Percentiles rank a stretch among this genome's conserved stretches.
phyloP scores from a whole-genome alignment of 2,797 vertebrate genomes.

The Ambastaia sidthimunki region DNA sequence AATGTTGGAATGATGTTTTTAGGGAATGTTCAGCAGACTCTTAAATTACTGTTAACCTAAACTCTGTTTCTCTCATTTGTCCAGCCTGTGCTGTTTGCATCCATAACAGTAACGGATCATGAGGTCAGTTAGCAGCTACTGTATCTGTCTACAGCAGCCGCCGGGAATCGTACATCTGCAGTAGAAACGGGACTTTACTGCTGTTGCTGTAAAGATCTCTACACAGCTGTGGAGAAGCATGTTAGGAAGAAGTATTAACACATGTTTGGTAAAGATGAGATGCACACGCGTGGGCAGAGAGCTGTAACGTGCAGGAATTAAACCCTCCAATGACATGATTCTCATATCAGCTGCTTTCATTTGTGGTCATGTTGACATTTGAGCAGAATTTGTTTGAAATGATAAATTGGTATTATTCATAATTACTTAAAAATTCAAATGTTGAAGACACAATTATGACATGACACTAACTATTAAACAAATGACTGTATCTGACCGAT shows the following conservation, averaged over 20 bases:
- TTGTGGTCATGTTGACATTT: not conserved
- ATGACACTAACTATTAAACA: not conserved
- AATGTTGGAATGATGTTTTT: conserved; percentile 4
- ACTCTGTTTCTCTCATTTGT: not conserved
- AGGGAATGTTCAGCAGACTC: not conserved
- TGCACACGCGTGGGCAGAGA: not conserved
- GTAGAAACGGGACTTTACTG: conserved; percentile 17
- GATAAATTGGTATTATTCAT: not conserved
- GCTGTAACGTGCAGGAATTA: not conserved
- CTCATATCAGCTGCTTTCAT: not conserved
- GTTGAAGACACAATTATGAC: not conserved
- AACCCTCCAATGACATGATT: not conserved
- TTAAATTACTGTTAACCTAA: not conserved
- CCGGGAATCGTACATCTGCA: not conserved
- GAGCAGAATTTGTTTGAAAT: too few species aligned
- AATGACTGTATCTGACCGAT: not conserved
- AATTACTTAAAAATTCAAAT: not conserved
- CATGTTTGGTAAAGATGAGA: conserved; percentile 1
- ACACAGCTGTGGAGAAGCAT: not conserved
- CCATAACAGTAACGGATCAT: not conserved
- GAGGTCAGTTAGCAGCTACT: conserved; percentile 7
- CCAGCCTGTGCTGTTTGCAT: not conserved
- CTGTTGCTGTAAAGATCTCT: conserved; percentile 42
- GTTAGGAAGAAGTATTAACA: conserved; percentile 30
- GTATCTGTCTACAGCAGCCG: conserved; percentile 21